Base-by-base conservation (phyloP, 1,140 invertebrate genomes). In the Atta texana region DNA sequence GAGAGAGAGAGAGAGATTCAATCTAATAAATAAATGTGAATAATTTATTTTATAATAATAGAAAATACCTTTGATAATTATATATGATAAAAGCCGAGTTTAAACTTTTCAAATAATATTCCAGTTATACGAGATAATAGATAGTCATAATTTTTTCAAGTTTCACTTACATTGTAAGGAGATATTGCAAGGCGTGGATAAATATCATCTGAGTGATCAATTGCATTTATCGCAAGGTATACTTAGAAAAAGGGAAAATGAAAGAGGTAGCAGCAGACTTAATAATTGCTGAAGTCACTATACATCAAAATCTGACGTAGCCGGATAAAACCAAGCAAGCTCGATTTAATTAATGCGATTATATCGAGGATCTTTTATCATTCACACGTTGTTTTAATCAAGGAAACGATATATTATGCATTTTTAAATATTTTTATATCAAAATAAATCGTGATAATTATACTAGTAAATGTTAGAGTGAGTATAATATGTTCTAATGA, bases 201-300 rank as follows among this genome's bases (percentile, higher is more conserved):
- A 77, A 63, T 77, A 28, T 21, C 34, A 61, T 77, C 16, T 49
- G 21, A 16, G 39, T 77, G 74, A 63, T 77, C 74, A 61, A 77
- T 61, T 44, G 55, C 63, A 14, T 74, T 81, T 61, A 61, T 44
- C n/a, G 14, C 55, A 53, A 0, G n/a, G 10, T 55, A 44, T 31
- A 61, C 39, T 72, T 57, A 31, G 12, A 0, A 59, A 12, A 34
- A 61, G 8, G 68, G 39, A 44, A 44, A 61, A 24, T 14, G 55
- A 68, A 53, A 21, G 59, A 64, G 63, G 68, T 74, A 88, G 89
- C 85, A 85, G 81, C 78, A 51, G 66, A 49, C 85, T 72, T 85
- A 77, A 82, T 90, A 91, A 91, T 91, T 90, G 89, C 72, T 87
- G 80, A 74, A 81, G 16, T 87, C 51, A 63, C 57, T 78, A 51